Conservation (phyloP, 2,113 vertebrate species). For the Leiothrix lutea region DNA sequence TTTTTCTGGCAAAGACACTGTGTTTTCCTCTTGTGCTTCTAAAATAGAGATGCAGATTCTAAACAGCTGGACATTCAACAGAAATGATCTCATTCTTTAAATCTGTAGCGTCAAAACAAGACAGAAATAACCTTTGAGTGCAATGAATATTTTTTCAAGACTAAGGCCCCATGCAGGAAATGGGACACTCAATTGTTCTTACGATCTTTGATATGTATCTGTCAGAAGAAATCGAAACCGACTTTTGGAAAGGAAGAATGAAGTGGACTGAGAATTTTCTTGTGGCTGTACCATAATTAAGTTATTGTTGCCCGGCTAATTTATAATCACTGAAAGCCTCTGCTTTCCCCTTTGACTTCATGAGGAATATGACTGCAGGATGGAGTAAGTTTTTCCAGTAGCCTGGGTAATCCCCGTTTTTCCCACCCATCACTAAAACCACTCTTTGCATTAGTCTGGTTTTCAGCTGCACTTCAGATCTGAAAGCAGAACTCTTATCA, state of each 20-base stretch:
- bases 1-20: not conserved
- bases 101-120: conserved; percentile 36
- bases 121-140: conserved; percentile 28
- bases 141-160: not conserved
- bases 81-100: conserved; percentile 46
- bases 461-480: not conserved
- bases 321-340: not conserved
- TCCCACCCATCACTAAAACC: not conserved
- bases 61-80: conserved; percentile 14
- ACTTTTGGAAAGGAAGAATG: not conserved
- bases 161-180: not conserved
- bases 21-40: conserved; percentile 9
- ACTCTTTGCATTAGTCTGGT: not conserved
- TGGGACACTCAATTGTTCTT: not conserved
- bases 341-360: not conserved
- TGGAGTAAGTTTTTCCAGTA: conserved; percentile 6
- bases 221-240: not conserved
- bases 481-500: not conserved
- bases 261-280: not conserved
- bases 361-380: not conserved
- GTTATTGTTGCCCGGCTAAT: not conserved
- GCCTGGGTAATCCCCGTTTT: not conserved
- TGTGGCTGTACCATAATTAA: not conserved
- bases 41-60: conserved; percentile 20
- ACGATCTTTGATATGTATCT: not conserved